phyloP scores from a whole-genome alignment of 2,888 invertebrate species.

The Nomada ferruginata region DNA sequence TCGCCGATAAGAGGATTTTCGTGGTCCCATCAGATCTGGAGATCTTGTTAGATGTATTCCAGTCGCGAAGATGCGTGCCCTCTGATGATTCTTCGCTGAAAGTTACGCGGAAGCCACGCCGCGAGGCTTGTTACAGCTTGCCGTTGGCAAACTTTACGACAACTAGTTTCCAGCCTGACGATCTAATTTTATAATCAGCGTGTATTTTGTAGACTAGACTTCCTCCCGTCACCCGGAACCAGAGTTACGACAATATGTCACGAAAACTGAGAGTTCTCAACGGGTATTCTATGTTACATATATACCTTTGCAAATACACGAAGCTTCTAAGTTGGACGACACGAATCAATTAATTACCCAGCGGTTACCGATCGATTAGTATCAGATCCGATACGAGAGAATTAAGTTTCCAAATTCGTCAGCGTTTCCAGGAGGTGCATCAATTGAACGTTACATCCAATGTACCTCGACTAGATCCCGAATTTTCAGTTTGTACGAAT shows the following conservation, averaged over 20 bases:
- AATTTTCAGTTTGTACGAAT: background rate
- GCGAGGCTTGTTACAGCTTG: background rate
- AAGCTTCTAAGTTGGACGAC: background rate
- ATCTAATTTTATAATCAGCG: conserved; percentile 5
- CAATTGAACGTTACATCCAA: background rate
- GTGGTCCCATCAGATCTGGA: background rate
- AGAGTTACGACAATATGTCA: background rate
- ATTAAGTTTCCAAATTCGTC: conserved; percentile 1
- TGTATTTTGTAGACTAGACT: background rate
- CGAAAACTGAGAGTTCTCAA: background rate
- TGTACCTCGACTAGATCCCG: background rate
- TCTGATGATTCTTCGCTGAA: background rate
- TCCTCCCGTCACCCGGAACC: background rate
- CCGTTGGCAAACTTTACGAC: conserved; percentile 1
- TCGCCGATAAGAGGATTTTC: background rate
- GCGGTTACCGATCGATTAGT: background rate
- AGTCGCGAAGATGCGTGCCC: background rate
- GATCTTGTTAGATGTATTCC: background rate
- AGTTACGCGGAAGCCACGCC: background rate
- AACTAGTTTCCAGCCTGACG: background rate
- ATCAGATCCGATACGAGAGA: background rate
- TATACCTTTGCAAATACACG: background rate
- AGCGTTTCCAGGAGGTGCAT: background rate
- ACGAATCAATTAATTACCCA: background rate
- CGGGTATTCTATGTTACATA: too few species aligned